These are phyloP conservation scores for Phrynocephalus forsythii DNA, from an alignment of 2,797 vertebrate species.

Conservation along the genomic window DNA sequence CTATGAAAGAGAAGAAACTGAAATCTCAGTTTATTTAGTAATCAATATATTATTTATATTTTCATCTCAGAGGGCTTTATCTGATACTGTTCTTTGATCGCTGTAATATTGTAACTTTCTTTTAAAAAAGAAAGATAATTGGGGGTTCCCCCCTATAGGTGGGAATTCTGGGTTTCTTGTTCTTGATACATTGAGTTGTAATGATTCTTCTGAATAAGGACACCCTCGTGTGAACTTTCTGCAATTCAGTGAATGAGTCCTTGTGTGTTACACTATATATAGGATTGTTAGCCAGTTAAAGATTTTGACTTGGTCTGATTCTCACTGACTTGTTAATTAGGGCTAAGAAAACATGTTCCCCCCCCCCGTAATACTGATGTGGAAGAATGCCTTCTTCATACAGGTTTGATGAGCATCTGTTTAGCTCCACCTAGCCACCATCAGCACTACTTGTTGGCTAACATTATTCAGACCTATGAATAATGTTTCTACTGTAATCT, in stretches of 20 bases:
- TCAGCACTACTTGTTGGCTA: neutral
- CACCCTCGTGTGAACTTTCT: neutral
- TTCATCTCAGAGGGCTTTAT: neutral
- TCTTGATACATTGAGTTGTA: neutral
- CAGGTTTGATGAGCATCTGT: no score
- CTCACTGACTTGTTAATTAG: neutral
- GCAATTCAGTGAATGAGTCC: neutral
- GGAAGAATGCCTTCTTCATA: neutral
- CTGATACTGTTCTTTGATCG: neutral
- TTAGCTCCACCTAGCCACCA: neutral
- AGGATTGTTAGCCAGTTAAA: neutral
- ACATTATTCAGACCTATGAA: neutral
- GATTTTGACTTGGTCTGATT: neutral
- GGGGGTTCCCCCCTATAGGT: no score
- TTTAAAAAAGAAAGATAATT: neutral
- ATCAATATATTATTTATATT: neutral
- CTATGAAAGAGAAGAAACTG: constrained; percentile 17
- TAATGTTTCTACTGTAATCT: neutral
- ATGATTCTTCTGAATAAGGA: neutral
- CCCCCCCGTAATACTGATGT: neutral
- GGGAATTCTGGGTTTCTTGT: neutral
- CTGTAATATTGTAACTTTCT: neutral
- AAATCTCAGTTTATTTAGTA: neutral
- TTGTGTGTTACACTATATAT: neutral
- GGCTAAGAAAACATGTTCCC: neutral